phyloP scores from a whole-genome alignment of 2,888 invertebrate genomes.

The Amiota mariae region DNA sequence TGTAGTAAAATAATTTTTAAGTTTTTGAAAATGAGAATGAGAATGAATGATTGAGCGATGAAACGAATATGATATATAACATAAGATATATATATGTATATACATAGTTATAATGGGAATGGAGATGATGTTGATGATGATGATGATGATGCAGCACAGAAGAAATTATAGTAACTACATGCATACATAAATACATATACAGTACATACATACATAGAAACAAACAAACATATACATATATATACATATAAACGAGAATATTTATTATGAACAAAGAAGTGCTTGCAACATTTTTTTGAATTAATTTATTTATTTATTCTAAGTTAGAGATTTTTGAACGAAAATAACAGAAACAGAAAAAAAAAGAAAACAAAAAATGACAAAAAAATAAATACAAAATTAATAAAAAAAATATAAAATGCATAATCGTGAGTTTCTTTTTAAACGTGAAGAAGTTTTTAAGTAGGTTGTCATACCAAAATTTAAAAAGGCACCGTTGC shows the following conservation, averaged over 20 bases:
- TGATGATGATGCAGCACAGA: slow-evolving; percentile 1
- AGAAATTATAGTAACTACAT: background rate
- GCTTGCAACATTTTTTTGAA: slow-evolving; percentile 23
- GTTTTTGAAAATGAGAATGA: slow-evolving; percentile 49
- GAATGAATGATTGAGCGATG: too few species aligned
- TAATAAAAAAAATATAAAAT: too few species aligned
- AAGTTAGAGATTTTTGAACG: slow-evolving; percentile 30
- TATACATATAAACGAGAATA: slow-evolving; percentile 11
- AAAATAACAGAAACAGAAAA: background rate
- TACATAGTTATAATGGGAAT: background rate
- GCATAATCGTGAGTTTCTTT: too few species aligned
- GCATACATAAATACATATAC: background rate
- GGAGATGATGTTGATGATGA: background rate
- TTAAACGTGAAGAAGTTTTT: too few species aligned
- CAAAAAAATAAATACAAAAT: background rate
- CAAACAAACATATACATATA: background rate
- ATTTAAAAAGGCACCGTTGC: too few species aligned
- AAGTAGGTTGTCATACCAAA: too few species aligned
- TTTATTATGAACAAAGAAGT: slow-evolving; percentile 4
- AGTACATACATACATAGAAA: background rate
- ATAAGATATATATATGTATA: too few species aligned
- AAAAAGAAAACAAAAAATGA: too few species aligned
- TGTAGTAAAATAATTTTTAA: slow-evolving; percentile 67
- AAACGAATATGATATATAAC: too few species aligned
- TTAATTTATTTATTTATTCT: slow-evolving; percentile 27